Percentiles rank a stretch among this genome's conserved stretches.
phyloP scores from a whole-genome alignment of 2,113 vertebrate species.

The Scalopus aquaticus region DNA sequence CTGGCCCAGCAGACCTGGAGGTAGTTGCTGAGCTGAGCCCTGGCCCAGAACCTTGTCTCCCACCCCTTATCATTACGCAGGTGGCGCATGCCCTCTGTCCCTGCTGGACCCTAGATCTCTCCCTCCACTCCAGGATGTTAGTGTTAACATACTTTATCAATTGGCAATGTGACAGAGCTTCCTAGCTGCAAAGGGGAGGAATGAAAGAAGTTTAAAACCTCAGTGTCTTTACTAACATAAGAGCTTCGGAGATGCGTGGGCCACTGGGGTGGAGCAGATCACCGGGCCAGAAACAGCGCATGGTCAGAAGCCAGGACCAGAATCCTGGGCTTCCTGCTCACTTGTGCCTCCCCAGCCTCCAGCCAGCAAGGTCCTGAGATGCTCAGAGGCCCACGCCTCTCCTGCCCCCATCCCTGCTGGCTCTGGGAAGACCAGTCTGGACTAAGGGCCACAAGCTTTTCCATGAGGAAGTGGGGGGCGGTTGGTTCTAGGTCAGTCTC shows the following conservation, averaged over 20 bases:
- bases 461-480: neutral
- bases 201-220: neutral
- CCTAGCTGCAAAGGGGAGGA: neutral
- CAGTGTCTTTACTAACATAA: neutral
- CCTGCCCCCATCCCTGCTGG: neutral
- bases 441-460: neutral
- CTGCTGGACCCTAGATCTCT: too few relatives aligned
- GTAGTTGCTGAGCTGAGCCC: neutral
- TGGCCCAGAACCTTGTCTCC: neutral
- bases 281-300: neutral
- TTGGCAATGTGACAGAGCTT: neutral
- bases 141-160: neutral
- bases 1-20: neutral
- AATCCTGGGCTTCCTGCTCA: neutral
- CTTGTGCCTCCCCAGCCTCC: rapidly evolving
- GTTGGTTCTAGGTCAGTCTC: neutral
- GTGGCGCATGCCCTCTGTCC: neutral
- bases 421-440: neutral
- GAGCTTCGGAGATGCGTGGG: neutral
- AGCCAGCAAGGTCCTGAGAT: too few relatives aligned
- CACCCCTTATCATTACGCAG: too few relatives aligned
- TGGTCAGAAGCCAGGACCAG: neutral
- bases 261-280: neutral
- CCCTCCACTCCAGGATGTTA: too few relatives aligned
- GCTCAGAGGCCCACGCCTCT: neutral